Percentiles rank a stretch among this genome's conserved stretches.
Evolutionary conservation across 2,797 vertebrate genomes (phyloP).

Genomic region (Sandelia bainsii): DNA sequence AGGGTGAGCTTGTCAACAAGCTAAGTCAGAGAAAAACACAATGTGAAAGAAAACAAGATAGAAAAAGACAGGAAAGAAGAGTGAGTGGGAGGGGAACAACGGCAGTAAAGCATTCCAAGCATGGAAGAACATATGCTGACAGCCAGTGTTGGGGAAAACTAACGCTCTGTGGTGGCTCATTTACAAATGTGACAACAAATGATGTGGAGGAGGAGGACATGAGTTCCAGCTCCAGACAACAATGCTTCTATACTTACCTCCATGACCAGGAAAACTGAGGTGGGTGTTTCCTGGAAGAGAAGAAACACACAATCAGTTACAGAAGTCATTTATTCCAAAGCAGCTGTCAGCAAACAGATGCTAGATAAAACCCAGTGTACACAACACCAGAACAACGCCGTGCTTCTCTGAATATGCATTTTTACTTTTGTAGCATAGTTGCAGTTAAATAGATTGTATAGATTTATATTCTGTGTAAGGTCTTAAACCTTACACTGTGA

Average conservation of each 20-base stretch:
- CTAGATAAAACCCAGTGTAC: not conserved
- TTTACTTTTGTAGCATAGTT: not conserved
- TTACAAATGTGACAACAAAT: not conserved
- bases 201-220: not conserved
- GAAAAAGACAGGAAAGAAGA: not conserved
- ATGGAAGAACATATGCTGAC: not conserved
- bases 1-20: constrained; percentile 6
- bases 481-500: no score
- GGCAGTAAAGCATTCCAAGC: not conserved
- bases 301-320: constrained; percentile 63
- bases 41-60: constrained; percentile 14
- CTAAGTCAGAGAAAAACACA: not conserved
- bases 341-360: constrained; percentile 31
- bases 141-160: not conserved
- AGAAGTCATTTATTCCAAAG: constrained; percentile 17
- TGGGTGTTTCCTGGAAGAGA: constrained; percentile 93
- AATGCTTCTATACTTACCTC: constrained; percentile 85
- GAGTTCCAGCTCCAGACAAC: constrained; percentile 1
- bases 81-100: not conserved
- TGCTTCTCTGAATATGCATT: not conserved
- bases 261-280: constrained; percentile 96
- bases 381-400: not conserved
- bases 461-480: no score
- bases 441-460: no score
- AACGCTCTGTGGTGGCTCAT: not conserved